Percentiles rank a stretch among this genome's conserved stretches.
Evolutionary conservation across 2,888 invertebrate species (phyloP).

Genomic region (Pseudanteris insignis): DNA sequence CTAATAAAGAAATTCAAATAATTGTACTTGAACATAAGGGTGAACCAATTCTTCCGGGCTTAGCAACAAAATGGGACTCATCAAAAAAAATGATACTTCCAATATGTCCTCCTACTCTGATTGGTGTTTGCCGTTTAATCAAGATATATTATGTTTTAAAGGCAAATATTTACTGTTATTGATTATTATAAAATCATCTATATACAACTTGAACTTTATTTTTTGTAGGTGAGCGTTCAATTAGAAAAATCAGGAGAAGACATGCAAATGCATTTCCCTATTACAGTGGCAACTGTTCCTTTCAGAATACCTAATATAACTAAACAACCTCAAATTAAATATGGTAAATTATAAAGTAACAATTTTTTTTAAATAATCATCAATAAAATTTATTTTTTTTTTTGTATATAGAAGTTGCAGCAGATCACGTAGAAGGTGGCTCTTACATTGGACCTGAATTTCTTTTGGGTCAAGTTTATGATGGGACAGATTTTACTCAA

Average conservation of each 20-base stretch:
- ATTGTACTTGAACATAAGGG: constrained; percentile 77
- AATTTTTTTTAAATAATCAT: too few relatives aligned
- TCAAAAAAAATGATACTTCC: constrained; percentile 75
- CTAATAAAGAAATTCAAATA: constrained; percentile 76
- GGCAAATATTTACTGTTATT: constrained; percentile 68
- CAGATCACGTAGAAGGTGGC: constrained; percentile 79
- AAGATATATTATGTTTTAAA: constrained; percentile 79
- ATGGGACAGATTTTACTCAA: constrained; percentile 69
- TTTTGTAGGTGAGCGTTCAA: constrained; percentile 73
- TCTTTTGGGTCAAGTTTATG: constrained; percentile 80
- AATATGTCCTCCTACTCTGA: constrained; percentile 78
- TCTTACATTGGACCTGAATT: constrained; percentile 82
- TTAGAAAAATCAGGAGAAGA: constrained; percentile 77
- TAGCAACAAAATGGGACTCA: constrained; percentile 75
- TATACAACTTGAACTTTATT: too few relatives aligned
- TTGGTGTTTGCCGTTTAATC: constrained; percentile 76
- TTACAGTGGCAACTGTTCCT: constrained; percentile 80
- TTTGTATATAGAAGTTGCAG: constrained; percentile 76
- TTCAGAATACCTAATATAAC: constrained; percentile 75
- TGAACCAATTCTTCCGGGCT: constrained; percentile 72
- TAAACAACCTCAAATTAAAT: constrained; percentile 71
- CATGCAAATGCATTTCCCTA: constrained; percentile 77
- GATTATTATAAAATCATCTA: too few relatives aligned
- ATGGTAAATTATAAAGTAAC: too few relatives aligned
- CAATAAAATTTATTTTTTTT: not conserved